Conservation (phyloP, 1,140 invertebrate species). For the Phymorhynchus buccinoides region DNA sequence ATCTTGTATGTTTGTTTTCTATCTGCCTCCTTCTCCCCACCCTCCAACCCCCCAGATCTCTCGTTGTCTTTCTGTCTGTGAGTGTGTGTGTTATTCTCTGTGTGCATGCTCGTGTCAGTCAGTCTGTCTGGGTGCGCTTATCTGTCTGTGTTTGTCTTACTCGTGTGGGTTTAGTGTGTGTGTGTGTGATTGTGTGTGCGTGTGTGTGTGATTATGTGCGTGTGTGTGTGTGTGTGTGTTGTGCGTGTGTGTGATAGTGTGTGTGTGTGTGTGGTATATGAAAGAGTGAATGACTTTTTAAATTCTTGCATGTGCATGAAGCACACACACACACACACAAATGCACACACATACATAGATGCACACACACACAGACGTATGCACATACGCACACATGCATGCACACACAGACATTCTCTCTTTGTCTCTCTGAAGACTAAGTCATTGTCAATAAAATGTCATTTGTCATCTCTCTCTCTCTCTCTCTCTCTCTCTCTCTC, state of each 20-base stretch:
- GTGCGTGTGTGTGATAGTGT: neutral
- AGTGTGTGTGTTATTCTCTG: neutral
- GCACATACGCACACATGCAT: slow-evolving; percentile 20
- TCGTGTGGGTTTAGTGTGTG: neutral
- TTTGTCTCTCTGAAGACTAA: slow-evolving; percentile 29
- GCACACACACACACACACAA: no score
- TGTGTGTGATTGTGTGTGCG: neutral
- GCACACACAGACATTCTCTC: slow-evolving; percentile 34
- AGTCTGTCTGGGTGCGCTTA: neutral
- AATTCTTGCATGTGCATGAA: neutral
- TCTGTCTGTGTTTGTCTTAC: neutral
- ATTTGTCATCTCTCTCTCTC: slow-evolving; percentile 38
- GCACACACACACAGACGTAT: no score
- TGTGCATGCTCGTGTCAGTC: neutral
- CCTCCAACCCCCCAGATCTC: no score
- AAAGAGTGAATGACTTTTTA: neutral
- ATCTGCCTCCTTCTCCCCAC: neutral
- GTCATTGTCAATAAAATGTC: slow-evolving; percentile 30
- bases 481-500: slow-evolving; percentile 46
- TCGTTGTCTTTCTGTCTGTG: neutral
- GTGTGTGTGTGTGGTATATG: no score
- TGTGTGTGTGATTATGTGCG: neutral
- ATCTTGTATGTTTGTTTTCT: neutral
- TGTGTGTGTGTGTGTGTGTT: neutral
- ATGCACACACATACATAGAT: no score